Evolutionary conservation across 2,797 vertebrate genomes (phyloP).

Genomic region (Sphenopsis melanotis): DNA sequence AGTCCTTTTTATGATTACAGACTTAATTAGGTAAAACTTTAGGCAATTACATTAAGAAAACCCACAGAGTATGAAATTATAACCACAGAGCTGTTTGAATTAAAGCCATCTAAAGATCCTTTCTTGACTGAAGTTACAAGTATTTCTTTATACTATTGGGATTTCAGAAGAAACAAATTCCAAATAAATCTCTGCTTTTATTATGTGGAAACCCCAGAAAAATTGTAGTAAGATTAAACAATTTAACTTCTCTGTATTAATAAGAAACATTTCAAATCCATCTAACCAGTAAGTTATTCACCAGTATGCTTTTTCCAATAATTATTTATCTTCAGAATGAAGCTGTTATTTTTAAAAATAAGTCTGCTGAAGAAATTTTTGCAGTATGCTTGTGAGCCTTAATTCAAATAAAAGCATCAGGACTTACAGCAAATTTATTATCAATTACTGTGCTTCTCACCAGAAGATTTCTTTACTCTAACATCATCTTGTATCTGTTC

Average conservation of each 20-base stretch:
- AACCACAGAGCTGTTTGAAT: background rate
- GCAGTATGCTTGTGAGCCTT: background rate
- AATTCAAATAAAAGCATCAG: background rate
- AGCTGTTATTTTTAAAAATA: background rate
- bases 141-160: background rate
- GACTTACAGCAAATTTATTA: background rate
- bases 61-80: background rate
- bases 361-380: background rate
- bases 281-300: background rate
- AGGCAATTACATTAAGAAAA: background rate
- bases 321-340: background rate
- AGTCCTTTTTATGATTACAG: background rate
- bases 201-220: background rate
- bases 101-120: background rate
- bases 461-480: background rate
- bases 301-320: background rate
- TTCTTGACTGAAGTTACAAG: background rate
- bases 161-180: background rate
- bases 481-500: background rate
- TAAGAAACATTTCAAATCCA: background rate
- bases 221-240: background rate
- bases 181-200: background rate
- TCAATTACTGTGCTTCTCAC: background rate
- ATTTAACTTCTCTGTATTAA: background rate
- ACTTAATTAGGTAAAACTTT: background rate